Conservation (phyloP, 1,140 invertebrate species). For the Camponotus floridanus region DNA sequence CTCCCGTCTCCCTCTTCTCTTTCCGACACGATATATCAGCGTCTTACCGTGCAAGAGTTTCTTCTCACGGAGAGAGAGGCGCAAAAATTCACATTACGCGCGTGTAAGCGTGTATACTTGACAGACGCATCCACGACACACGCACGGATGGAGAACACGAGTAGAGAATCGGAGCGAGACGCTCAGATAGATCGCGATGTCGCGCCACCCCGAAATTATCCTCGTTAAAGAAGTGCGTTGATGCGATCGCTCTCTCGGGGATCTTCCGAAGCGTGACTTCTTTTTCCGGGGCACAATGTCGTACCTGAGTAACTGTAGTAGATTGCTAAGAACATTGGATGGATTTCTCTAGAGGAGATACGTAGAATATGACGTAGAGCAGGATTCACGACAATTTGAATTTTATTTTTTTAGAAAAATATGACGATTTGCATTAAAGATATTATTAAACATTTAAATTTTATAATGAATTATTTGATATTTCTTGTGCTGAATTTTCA, state of each 20-base stretch:
- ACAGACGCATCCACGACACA: neutral
- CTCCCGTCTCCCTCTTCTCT: neutral
- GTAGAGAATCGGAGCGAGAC: slow-evolving; percentile 41
- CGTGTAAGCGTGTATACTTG: neutral
- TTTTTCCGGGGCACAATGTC: slow-evolving; percentile 12
- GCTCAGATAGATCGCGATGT: slow-evolving; percentile 47
- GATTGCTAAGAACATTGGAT: neutral
- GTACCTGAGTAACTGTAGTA: neutral
- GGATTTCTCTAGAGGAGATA: neutral
- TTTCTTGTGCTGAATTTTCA: neutral
- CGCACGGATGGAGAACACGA: slow-evolving; percentile 27
- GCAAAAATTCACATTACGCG: slow-evolving; percentile 69
- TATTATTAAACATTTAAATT: neutral
- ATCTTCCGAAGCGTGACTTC: slow-evolving; percentile 48
- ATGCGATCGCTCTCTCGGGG: slow-evolving; percentile 45
- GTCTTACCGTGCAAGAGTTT: slow-evolving; percentile 64
- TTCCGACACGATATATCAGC: slow-evolving; percentile 70
- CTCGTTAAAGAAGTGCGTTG: slow-evolving; percentile 51
- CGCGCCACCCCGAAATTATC: slow-evolving; percentile 46
- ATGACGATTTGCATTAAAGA: neutral
- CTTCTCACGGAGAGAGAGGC: slow-evolving; percentile 72
- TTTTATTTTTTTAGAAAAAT: neutral
- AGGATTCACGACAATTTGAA: neutral
- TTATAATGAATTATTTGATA: neutral
- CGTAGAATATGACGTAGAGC: neutral